Percentiles rank a stretch among this genome's conserved stretches.
These are phyloP conservation scores for Oenanthe oenanthe DNA, from an alignment of 2,113 vertebrate species.

Conservation along the genomic window DNA sequence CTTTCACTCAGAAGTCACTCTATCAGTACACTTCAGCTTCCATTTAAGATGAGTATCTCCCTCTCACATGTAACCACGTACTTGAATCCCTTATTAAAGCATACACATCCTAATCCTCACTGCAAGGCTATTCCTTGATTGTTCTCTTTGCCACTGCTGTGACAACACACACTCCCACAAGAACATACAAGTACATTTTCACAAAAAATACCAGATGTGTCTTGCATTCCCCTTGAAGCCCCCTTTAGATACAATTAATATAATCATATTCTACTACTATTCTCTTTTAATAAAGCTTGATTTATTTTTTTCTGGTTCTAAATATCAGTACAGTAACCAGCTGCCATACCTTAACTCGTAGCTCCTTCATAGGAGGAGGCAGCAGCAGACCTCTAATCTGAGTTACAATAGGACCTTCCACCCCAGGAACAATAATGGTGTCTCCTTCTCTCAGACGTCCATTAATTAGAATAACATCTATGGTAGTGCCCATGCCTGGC, in stretches of 20 bases:
- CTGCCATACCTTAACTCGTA: conserved; percentile 89
- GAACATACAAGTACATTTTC: too few relatives aligned
- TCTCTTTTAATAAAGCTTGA: neutral
- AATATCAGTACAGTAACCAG: neutral
- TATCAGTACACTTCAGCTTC: neutral
- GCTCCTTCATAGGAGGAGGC: conserved; percentile 95
- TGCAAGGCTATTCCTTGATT: neutral
- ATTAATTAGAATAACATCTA: conserved; percentile 97
- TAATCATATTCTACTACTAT: neutral
- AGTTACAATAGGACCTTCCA: conserved; percentile 96
- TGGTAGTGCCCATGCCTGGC: conserved; percentile 97
- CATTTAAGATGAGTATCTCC: neutral
- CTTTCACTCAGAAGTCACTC: neutral
- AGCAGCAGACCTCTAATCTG: conserved; percentile 95
- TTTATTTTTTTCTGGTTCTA: neutral
- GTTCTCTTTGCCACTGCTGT: neutral
- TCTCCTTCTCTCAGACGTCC: conserved; percentile 90
- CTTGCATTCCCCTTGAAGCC: neutral
- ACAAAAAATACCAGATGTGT: neutral
- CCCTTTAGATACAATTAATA: neutral
- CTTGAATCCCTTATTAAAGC: neutral
- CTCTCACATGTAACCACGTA: neutral
- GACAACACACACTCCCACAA: neutral
- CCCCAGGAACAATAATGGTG: conserved; percentile 95
- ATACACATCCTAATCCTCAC: neutral